Base-by-base conservation (phyloP, 92 coral and sea anemone genomes). In the Zoanthus gigantus region DNA sequence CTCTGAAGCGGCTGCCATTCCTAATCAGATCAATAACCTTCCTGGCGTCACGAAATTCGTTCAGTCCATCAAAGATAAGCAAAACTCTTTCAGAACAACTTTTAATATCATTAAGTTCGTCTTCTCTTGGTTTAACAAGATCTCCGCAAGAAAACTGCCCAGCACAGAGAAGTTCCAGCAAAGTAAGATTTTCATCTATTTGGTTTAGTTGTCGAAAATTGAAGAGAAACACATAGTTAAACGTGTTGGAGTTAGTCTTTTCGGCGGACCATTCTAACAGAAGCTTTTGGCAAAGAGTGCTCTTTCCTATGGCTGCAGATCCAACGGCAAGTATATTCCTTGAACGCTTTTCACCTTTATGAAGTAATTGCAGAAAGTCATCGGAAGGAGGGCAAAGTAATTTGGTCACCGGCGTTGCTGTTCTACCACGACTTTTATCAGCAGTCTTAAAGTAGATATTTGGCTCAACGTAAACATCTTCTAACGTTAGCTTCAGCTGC, bases 1-100 rank as follows among this genome's bases (percentile, higher is more conserved):
- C 85, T 66, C 85, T 81, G 63, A 81, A 81, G 73, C 85, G 85
- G 67, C 85, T 81, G 29, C 85, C 85, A 46, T 81, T 81, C 74
- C 85, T 81, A 11, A 81, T 60, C 23, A 81, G 85, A 68, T 81
- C 85, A 17, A 46, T 60, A 34, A 81, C 66, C 44, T 81, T 81
- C 17, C 75, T 66, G 10, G 52, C 85, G 13, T 66, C 67, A 48
- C 85, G 37, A 45, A 65, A 81, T 61, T 81, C 85, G 46, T 81
- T 67, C 44, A 81, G 71, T 65, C 85, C 85, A 44, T 81, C 85
- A 66, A 81, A 81, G 31, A 81, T 46, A 18, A 81, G 75, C 85
- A 81, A 81, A 54, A 81, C 74, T 69, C 28, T 81, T 56, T 67
- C 85, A 23, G 85, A 66, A 14, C 47, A 12, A 57, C 67, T 65